phyloP scores from a whole-genome alignment of 1,140 invertebrate genomes.

The Trissolcus basalis region DNA sequence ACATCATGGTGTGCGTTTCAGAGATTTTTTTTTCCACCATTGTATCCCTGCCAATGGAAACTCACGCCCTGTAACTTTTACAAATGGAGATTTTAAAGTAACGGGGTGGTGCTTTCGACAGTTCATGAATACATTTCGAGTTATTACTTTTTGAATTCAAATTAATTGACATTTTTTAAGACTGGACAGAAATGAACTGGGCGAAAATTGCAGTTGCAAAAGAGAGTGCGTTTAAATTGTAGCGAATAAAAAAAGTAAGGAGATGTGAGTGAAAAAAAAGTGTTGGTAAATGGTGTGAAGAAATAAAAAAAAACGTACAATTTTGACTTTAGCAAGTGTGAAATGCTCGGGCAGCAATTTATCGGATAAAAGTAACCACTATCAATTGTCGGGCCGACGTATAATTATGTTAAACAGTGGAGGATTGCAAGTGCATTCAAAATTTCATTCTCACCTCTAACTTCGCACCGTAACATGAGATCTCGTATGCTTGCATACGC shows the following conservation, averaged over 20 bases:
- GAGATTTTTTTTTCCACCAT: conserved; percentile 34
- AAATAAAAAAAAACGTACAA: conserved; percentile 6
- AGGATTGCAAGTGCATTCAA: conserved; percentile 28
- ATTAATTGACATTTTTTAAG: too few relatives aligned
- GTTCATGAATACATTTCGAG: too few relatives aligned
- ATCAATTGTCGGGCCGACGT: conserved; percentile 24
- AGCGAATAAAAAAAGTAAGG: too few relatives aligned
- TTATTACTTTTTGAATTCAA: too few relatives aligned
- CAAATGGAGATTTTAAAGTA: conserved; percentile 18
- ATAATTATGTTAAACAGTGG: conserved; percentile 45
- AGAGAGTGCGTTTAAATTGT: too few relatives aligned
- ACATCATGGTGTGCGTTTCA: conserved; percentile 18
- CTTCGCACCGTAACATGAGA: conserved; percentile 36
- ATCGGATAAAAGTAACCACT: conserved; percentile 31
- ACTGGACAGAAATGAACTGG: too few relatives aligned
- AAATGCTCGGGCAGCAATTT: conserved; percentile 8
- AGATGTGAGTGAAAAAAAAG: too few relatives aligned
- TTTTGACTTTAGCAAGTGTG: conserved; percentile 11
- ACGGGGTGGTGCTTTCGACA: not conserved
- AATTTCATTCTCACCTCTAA: conserved; percentile 21
- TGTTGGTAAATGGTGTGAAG: too few relatives aligned
- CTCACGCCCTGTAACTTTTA: conserved; percentile 50
- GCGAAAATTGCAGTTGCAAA: too few relatives aligned
- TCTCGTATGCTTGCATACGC: conserved; percentile 36
- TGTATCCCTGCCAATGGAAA: conserved; percentile 38